phyloP scores from a whole-genome alignment of 2,797 vertebrate species.

The Numenius phaeopus region DNA sequence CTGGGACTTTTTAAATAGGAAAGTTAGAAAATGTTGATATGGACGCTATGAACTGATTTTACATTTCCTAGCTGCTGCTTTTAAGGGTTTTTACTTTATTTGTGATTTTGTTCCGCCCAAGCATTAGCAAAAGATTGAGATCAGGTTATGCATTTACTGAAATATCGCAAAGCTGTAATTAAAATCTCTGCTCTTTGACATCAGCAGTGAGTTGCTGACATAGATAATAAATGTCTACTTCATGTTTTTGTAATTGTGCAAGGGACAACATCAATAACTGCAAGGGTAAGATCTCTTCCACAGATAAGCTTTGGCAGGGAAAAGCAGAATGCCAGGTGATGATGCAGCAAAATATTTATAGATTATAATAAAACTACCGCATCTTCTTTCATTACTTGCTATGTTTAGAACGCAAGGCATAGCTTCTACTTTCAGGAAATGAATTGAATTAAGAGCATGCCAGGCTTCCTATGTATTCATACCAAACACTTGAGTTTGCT shows the following conservation, averaged over 20 bases:
- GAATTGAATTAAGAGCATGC: background rate
- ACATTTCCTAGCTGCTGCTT: background rate
- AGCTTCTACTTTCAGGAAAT: background rate
- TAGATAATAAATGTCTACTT: background rate
- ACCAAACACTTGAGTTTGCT: background rate
- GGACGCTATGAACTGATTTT: background rate
- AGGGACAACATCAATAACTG: background rate
- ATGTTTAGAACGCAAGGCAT: background rate
- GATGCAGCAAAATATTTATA: background rate
- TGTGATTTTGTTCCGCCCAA: background rate
- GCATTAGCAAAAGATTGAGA: background rate
- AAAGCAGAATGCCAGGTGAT: background rate
- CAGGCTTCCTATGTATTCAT: background rate
- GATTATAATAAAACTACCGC: background rate
- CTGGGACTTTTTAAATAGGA: background rate
- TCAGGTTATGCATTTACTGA: background rate
- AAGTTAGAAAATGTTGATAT: background rate
- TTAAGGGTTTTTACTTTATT: background rate
- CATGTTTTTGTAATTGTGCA: background rate
- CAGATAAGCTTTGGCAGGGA: background rate
- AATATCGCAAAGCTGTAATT: slow-evolving; percentile 5
- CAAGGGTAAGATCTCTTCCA: background rate
- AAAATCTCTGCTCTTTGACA: slow-evolving; percentile 3
- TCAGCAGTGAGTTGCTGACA: background rate
- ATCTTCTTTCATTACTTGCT: background rate